Percentiles rank a stretch among this genome's conserved stretches.
These are phyloP conservation scores for Arrhopalites spinosus DNA, from an alignment of 2,888 invertebrate species.

Conservation along the genomic window DNA sequence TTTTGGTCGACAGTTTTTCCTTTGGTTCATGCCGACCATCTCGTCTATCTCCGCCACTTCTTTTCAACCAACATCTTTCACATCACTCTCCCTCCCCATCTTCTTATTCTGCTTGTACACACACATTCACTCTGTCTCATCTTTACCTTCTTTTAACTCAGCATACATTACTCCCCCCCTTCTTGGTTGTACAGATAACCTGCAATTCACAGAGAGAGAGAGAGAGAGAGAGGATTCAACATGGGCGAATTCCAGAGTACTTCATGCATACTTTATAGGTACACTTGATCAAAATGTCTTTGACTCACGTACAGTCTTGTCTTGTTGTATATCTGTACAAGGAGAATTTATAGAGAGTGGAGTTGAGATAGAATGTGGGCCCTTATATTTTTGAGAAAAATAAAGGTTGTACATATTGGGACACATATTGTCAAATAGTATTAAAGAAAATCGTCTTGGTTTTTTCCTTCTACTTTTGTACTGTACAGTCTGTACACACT, in stretches of 20 bases:
- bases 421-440: background rate
- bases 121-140: background rate
- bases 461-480: background rate
- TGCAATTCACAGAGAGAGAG: slow-evolving; percentile 6
- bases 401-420: no score
- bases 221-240: no score
- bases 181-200: no score
- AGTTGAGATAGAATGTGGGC: background rate
- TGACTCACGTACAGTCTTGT: background rate
- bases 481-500: background rate
- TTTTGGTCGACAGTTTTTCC: slow-evolving; percentile 6
- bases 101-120: background rate
- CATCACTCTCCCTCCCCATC: background rate
- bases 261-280: slow-evolving; percentile 1
- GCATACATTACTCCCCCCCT: no score
- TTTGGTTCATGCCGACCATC: slow-evolving; percentile 40
- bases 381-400: no score
- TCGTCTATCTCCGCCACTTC: slow-evolving; percentile 30
- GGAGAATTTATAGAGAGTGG: background rate
- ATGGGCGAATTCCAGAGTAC: background rate
- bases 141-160: no score
- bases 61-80: slow-evolving; percentile 17
- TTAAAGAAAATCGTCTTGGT: slow-evolving; percentile 1
- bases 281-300: slow-evolving; percentile 6
- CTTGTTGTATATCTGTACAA: background rate